Base-by-base conservation (phyloP, 2,113 vertebrate genomes). In the Trematocara macrostoma region DNA sequence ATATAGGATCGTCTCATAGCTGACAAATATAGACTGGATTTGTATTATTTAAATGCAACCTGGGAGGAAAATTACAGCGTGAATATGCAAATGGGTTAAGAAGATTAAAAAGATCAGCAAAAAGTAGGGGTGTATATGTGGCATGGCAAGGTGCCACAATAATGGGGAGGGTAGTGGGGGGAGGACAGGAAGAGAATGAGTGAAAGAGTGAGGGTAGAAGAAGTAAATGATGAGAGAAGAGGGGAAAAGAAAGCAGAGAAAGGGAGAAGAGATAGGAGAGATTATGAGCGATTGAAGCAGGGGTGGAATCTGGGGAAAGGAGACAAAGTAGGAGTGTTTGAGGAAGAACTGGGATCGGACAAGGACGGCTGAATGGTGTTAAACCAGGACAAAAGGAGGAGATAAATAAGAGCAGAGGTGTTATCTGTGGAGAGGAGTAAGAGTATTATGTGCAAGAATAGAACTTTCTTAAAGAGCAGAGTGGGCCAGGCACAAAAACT, bases 31-130 rank as follows among this genome's bases (percentile, higher is more conserved):
- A 96, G 94, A 95, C 92, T 74, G 89, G 94, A 94, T 96, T 96
- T 96, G 93, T 96, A 96, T 96, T 95, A 96, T 96, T 96, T 94
- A 96, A 94, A 96, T 92, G 92, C 93, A 93, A 96, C 94, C 95
- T 96, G 95, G 94, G 93, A 95, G 92, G 92, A 92, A 95, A 95
- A 94, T 95, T 93, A 94, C 91, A 89, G 91, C 52, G 86, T 90
- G 94, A 93, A 95, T 94, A 96, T 96, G 95, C 89, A 95, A 96
- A 96, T 94, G 71, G 94, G 71, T 92, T 94, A 96, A 95, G 93
- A 94, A 95, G 94, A 96, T 95, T 95, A 95, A 91, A 94, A 92
- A 94, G 95, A 95, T 95, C 88, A 94, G 92, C 82, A 87, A 88
- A 88, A 87, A 91, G 87, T 88, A 26, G 81, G 59, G 81, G 90